phyloP scores from a whole-genome alignment of 2,888 invertebrate genomes.

The Eumacrocentrus americanus region DNA sequence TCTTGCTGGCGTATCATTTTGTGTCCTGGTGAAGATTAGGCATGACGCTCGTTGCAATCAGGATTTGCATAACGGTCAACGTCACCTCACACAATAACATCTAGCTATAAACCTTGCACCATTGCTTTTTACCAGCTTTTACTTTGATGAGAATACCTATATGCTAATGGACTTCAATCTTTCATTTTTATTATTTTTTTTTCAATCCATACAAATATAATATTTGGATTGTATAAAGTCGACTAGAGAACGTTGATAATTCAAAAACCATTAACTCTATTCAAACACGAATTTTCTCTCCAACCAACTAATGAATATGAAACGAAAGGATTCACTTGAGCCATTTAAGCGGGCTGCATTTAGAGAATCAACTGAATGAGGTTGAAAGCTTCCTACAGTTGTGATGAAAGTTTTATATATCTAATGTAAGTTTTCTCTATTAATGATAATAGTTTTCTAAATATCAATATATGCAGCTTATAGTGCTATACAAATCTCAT shows the following conservation, averaged over 20 bases:
- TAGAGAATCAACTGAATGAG: slow-evolving; percentile 7
- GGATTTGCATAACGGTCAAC: slow-evolving; percentile 49
- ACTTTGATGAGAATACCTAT: no score
- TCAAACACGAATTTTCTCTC: slow-evolving; percentile 28
- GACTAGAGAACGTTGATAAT: slow-evolving; percentile 31
- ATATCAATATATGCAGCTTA: no score
- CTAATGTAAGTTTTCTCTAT: no score
- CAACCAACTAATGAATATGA: slow-evolving; percentile 23
- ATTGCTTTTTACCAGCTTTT: no score
- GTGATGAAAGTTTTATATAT: no score
- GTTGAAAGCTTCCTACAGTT: no score
- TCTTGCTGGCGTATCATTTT: slow-evolving; percentile 48
- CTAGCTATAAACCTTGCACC: no score
- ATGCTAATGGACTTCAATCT: no score
- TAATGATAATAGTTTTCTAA: no score
- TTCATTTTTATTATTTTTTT: no score
- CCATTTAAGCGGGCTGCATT: slow-evolving; percentile 7
- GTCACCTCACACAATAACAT: slow-evolving; percentile 3
- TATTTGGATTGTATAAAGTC: slow-evolving; percentile 11
- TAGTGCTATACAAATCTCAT: no score
- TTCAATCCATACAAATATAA: background rate
- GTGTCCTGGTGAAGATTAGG: slow-evolving; percentile 47
- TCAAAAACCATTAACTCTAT: slow-evolving; percentile 39
- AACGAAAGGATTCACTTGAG: slow-evolving; percentile 13
- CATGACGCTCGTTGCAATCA: slow-evolving; percentile 41